A percentile compares a stretch with the other conserved stretches of the same genome.
phyloP scores from a whole-genome alignment of 1,140 invertebrate species.

The Nomia melanderi region DNA sequence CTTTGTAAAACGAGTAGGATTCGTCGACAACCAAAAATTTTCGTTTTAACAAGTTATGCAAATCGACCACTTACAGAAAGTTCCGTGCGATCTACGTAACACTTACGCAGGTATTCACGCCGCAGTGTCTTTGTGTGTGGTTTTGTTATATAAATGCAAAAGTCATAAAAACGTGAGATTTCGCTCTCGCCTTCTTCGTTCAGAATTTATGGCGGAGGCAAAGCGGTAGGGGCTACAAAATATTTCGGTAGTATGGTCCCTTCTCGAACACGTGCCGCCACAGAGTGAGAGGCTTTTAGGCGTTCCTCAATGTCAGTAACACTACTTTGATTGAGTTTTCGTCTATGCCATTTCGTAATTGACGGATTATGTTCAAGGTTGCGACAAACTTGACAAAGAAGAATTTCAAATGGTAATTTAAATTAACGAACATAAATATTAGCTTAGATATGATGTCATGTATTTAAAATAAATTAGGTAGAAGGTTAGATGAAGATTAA shows the following conservation, averaged over 20 bases:
- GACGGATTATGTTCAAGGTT: neutral
- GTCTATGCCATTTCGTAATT: slow-evolving; percentile 30
- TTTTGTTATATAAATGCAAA: slow-evolving; percentile 35
- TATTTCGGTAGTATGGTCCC: neutral
- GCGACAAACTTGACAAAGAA: neutral
- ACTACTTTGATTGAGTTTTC: slow-evolving; percentile 24
- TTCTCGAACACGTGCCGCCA: slow-evolving; percentile 1
- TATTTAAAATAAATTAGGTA: no score
- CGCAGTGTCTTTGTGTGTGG: neutral
- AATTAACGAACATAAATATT: no score
- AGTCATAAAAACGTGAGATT: neutral
- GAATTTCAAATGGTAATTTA: neutral
- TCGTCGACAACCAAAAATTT: neutral
- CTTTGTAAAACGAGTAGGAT: neutral
- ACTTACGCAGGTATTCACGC: neutral
- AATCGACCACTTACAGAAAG: slow-evolving; percentile 25
- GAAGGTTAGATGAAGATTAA: no score
- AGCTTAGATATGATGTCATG: no score
- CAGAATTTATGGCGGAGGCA: slow-evolving; percentile 3
- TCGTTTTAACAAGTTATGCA: slow-evolving; percentile 15
- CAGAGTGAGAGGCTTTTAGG: neutral
- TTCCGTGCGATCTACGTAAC: slow-evolving; percentile 10
- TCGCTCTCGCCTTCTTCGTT: neutral
- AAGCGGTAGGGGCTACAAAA: neutral
- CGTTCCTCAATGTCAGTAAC: slow-evolving; percentile 33